A percentile compares a stretch with the other conserved stretches of the same genome.
These are phyloP conservation scores for Belonocnema kinseyi DNA, from an alignment of 1,140 invertebrate species.

Conservation along the genomic window DNA sequence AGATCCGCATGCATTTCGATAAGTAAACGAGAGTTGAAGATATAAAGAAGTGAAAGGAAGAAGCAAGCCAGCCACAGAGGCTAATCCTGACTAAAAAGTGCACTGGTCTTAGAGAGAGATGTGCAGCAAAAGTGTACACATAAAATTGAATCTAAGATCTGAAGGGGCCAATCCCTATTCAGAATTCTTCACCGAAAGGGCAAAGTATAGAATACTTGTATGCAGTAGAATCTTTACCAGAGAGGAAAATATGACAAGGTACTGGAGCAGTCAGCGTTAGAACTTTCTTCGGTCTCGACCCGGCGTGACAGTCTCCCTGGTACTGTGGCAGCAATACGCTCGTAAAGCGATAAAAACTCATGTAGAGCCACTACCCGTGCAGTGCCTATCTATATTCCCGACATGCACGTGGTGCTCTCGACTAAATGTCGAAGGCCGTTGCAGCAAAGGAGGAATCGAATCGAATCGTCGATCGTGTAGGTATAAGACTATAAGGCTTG, in stretches of 20 bases:
- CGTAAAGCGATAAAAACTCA: slow-evolving; percentile 7
- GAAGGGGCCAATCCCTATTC: too few relatives aligned
- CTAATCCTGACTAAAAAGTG: too few relatives aligned
- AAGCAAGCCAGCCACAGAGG: too few relatives aligned
- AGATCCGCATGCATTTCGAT: too few relatives aligned
- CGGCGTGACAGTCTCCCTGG: background rate
- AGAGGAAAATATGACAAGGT: background rate
- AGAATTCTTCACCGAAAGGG: too few relatives aligned
- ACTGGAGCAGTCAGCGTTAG: background rate
- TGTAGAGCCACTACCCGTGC: background rate
- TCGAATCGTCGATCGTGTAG: slow-evolving; percentile 39
- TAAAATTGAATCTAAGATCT: too few relatives aligned
- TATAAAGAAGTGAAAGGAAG: too few relatives aligned
- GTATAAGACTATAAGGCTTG: slow-evolving; percentile 33
- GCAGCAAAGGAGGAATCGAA: slow-evolving; percentile 29
- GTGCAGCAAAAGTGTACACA: too few relatives aligned
- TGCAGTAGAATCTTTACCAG: background rate
- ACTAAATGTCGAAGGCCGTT: slow-evolving; percentile 40
- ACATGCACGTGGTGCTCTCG: slow-evolving; percentile 32
- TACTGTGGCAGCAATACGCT: background rate
- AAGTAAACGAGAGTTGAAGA: too few relatives aligned
- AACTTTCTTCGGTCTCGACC: slow-evolving; percentile 9
- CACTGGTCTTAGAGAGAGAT: too few relatives aligned
- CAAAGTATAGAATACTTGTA: too few relatives aligned
- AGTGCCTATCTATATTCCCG: slow-evolving; percentile 2